Evolutionary conservation across 1,140 invertebrate species (phyloP).

Genomic region (Meloidogyne exigua): DNA sequence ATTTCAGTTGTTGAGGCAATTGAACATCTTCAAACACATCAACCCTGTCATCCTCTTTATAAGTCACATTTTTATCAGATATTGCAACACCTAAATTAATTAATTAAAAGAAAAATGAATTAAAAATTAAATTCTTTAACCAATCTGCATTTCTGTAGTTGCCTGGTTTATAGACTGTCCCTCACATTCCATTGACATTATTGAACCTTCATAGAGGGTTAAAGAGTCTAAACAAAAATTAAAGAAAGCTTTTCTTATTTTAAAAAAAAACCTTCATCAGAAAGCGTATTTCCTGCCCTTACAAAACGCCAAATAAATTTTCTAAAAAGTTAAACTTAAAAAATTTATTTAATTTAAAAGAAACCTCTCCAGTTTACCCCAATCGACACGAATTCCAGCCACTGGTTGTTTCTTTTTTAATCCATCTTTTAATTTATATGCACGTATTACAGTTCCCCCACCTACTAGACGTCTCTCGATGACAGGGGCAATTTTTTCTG

Average conservation of each 20-base stretch:
- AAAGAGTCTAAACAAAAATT: neutral
- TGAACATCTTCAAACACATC: slow-evolving; percentile 52
- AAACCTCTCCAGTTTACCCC: slow-evolving; percentile 52
- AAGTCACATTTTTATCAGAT: slow-evolving; percentile 51
- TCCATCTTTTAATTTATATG: slow-evolving; percentile 57
- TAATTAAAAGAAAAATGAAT: no score
- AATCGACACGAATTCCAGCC: slow-evolving; percentile 57
- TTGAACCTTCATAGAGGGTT: slow-evolving; percentile 49
- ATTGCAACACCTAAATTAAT: slow-evolving; percentile 46
- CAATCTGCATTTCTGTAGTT: slow-evolving; percentile 53
- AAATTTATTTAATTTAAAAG: neutral
- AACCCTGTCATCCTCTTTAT: slow-evolving; percentile 55
- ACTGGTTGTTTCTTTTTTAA: slow-evolving; percentile 55
- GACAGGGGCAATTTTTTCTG: slow-evolving; percentile 20
- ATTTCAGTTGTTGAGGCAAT: slow-evolving; percentile 46
- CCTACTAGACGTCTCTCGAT: slow-evolving; percentile 49
- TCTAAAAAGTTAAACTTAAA: slow-evolving; percentile 6
- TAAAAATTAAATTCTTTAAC: neutral
- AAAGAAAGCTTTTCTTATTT: no score
- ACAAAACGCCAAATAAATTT: slow-evolving; percentile 19
- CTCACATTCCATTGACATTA: slow-evolving; percentile 58
- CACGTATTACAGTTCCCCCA: slow-evolving; percentile 58
- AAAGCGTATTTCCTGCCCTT: neutral
- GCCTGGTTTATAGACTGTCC: slow-evolving; percentile 50
- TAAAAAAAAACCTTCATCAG: slow-evolving; percentile 17